These are phyloP conservation scores for Parthenolecanium corni DNA, from an alignment of 2,888 invertebrate genomes.

Conservation along the genomic window DNA sequence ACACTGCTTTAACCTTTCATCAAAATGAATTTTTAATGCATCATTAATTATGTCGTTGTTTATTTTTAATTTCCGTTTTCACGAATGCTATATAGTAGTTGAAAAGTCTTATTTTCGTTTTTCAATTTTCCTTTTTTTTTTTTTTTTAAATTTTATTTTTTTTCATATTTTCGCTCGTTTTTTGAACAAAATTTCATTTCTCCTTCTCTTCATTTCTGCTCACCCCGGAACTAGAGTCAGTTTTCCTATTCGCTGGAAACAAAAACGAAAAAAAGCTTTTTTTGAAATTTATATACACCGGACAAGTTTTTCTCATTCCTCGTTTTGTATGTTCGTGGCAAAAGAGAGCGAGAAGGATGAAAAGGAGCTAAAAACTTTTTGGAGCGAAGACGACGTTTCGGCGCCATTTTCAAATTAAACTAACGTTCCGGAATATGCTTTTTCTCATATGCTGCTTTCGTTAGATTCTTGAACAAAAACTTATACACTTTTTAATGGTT, in stretches of 20 bases:
- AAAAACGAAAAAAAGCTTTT: background rate
- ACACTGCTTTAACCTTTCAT: no score
- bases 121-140: no score
- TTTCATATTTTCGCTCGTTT: no score
- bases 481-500: background rate
- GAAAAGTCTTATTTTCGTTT: no score
- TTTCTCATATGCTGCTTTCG: background rate
- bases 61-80: no score
- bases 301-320: constrained; percentile 1
- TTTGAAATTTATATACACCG: constrained; percentile 5
- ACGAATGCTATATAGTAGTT: no score
- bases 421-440: constrained; percentile 6
- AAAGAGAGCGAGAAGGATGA: background rate
- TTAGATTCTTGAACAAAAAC: background rate
- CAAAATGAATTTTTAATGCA: no score
- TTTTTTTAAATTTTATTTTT: no score
- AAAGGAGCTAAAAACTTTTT: background rate
- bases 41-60: no score
- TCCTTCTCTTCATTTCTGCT: background rate
- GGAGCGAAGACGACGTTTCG: background rate
- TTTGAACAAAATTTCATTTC: no score
- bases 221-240: background rate
- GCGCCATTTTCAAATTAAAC: background rate
- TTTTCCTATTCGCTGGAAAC: constrained; percentile 6
- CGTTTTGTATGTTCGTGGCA: background rate